Evolutionary conservation across 1,140 invertebrate genomes (phyloP).

Genomic region (Cherax destructor): DNA sequence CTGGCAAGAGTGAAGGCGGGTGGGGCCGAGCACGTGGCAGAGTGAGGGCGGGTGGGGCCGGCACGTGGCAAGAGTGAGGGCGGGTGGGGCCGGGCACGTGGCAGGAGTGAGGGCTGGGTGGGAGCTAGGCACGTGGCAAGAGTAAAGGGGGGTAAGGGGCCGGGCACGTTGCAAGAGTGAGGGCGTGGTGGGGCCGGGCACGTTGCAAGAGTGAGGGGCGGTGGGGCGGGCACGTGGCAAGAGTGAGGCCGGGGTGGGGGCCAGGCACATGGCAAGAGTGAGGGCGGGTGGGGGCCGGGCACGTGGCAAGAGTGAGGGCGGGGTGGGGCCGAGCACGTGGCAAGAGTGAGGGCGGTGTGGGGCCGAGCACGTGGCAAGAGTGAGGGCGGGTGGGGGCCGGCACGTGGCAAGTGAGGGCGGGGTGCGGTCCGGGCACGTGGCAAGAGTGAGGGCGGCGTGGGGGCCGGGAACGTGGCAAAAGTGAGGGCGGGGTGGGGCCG

Average conservation of each 20-base stretch:
- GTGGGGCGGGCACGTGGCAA: not conserved
- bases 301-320: not conserved
- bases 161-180: not conserved
- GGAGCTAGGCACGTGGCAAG: not conserved
- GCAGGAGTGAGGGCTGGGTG: not conserved
- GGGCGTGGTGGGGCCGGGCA: not conserved
- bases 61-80: not conserved
- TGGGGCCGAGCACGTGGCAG: not conserved
- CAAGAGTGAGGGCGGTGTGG: not conserved
- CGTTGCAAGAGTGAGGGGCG: not conserved
- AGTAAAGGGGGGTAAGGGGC: too few species aligned
- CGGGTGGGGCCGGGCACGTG: not conserved
- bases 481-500: not conserved
- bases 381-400: too few species aligned
- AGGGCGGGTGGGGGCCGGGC: too few species aligned
- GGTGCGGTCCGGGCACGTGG: not conserved
- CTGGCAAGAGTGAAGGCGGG: too few species aligned
- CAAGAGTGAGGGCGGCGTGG: not conserved
- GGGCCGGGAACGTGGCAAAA: not conserved
- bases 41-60: not conserved
- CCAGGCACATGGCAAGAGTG: not conserved
- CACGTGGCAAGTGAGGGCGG: too few species aligned
- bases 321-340: not conserved
- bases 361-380: not conserved
- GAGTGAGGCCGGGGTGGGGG: not conserved